Evolutionary conservation across 1,140 invertebrate genomes (phyloP), one percentile per base, ranked within the genome.

Genomic region (Grapholita molesta): DNA sequence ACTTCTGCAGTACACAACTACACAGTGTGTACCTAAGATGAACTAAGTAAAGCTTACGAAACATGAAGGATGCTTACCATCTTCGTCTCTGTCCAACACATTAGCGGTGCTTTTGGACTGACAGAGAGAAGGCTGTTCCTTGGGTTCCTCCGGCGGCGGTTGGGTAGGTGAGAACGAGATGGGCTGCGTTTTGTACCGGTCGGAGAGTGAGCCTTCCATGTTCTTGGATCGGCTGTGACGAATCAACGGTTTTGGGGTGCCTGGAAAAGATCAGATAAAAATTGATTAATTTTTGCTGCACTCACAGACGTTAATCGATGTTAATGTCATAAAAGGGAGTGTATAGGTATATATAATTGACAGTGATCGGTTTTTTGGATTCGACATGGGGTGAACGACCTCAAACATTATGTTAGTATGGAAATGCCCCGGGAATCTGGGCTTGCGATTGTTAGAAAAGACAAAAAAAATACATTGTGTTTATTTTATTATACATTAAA

Each of bases 21-120:
- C n/a, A n/a, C n/a, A n/a, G n/a, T n/a, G 52, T 67, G 55, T 28
- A 61, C 24, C 24, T 38, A 23, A 68, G 15, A 55, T 38, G 35
- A 64, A 64, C 66, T 55, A 21, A 67, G 24, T 48, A 61, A 64
- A 28, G 24, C 12, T 52, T 28, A 24, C 21, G 30, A 65, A 71
- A 33, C 64, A 21, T 55, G 5, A 24, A 15, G 21, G 15, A 52
- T 61, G 66, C 84, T 89, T 79, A 92, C 92, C 91, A 83, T 92
- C 92, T 82, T 92, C 92, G 53, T 92, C 91, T 74, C 91, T 92
- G 79, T 92, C 92, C 69, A 92, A 65, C 66, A 90, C 86, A 66
- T 92, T 86, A 57, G 86, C 87, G 28, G 88, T 90, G 79, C 89
- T 92, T 73, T 90, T 90, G 70, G 90, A 91, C 71, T 88, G 85